These are phyloP conservation scores for Heliconius cydno DNA, from an alignment of 2,888 invertebrate genomes.

Conservation along the genomic window DNA sequence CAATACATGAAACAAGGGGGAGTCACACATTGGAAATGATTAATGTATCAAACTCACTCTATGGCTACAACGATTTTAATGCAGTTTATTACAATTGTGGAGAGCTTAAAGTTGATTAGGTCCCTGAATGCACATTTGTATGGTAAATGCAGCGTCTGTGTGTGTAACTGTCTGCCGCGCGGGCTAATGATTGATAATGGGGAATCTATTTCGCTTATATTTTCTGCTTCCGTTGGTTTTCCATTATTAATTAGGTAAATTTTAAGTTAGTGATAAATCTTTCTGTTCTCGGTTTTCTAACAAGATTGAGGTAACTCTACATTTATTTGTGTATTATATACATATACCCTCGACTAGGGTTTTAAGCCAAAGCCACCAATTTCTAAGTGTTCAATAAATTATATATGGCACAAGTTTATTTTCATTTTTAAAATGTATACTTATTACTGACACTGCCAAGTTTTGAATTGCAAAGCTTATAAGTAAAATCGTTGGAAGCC, in stretches of 20 bases:
- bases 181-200: constrained; percentile 45
- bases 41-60: constrained; percentile 62
- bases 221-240: constrained; percentile 24
- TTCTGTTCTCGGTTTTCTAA: too few relatives aligned
- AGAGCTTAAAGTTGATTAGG: constrained; percentile 26
- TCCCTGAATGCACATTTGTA: constrained; percentile 55
- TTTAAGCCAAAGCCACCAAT: too few relatives aligned
- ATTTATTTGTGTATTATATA: too few relatives aligned
- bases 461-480: not conserved
- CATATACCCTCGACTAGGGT: too few relatives aligned
- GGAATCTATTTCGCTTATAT: constrained; percentile 39
- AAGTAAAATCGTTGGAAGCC: not conserved
- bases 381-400: too few relatives aligned
- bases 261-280: too few relatives aligned
- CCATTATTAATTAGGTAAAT: not conserved
- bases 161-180: constrained; percentile 29
- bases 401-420: too few relatives aligned
- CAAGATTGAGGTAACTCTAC: too few relatives aligned
- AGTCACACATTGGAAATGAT: constrained; percentile 54
- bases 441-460: too few relatives aligned
- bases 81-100: constrained; percentile 16
- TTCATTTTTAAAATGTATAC: too few relatives aligned
- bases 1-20: not conserved
- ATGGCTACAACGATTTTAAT: constrained; percentile 32
- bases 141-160: constrained; percentile 57